phyloP scores from a whole-genome alignment of 1,140 invertebrate genomes.

The Zaprionus camerounensis region DNA sequence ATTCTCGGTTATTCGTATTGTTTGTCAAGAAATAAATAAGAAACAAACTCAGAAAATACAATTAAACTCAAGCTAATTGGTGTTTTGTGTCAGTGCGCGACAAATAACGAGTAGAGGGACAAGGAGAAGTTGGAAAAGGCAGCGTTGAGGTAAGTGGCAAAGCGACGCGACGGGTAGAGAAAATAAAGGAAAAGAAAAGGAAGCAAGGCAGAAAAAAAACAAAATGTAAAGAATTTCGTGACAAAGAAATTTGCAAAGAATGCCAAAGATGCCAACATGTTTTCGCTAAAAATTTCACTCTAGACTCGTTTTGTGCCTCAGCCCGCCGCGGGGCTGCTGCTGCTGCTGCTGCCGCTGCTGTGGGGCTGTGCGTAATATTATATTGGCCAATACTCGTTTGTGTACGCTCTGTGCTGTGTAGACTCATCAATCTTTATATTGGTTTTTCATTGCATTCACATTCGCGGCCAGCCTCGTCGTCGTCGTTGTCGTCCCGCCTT shows the following conservation, averaged over 20 bases:
- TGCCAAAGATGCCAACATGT: slow-evolving; percentile 19
- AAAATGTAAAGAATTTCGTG: slow-evolving; percentile 32
- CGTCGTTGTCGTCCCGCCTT: neutral
- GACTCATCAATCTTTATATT: slow-evolving; percentile 36
- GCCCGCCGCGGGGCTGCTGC: neutral
- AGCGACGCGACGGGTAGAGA: slow-evolving; percentile 44
- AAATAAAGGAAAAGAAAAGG: slow-evolving; percentile 38
- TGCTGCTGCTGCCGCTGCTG: neutral
- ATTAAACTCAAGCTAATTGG: slow-evolving; percentile 13
- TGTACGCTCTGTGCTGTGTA: neutral
- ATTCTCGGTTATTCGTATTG: slow-evolving; percentile 42
- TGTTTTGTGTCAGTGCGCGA: slow-evolving; percentile 29
- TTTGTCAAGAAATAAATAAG: slow-evolving; percentile 29
- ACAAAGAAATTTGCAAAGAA: slow-evolving; percentile 44
- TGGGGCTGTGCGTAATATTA: slow-evolving; percentile 1
- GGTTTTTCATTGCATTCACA: slow-evolving; percentile 30
- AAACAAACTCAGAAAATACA: slow-evolving; percentile 12
- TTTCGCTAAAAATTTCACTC: slow-evolving; percentile 27
- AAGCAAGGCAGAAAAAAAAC: slow-evolving; percentile 2
- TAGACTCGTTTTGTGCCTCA: neutral
- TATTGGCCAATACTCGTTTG: slow-evolving; percentile 6
- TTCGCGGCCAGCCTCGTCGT: slow-evolving; percentile 7
- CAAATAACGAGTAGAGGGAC: neutral
- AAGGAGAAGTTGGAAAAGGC: neutral
- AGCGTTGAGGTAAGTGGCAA: slow-evolving; percentile 39